Base-by-base conservation (phyloP, 2,113 vertebrate genomes). In the Prunella himalayana region DNA sequence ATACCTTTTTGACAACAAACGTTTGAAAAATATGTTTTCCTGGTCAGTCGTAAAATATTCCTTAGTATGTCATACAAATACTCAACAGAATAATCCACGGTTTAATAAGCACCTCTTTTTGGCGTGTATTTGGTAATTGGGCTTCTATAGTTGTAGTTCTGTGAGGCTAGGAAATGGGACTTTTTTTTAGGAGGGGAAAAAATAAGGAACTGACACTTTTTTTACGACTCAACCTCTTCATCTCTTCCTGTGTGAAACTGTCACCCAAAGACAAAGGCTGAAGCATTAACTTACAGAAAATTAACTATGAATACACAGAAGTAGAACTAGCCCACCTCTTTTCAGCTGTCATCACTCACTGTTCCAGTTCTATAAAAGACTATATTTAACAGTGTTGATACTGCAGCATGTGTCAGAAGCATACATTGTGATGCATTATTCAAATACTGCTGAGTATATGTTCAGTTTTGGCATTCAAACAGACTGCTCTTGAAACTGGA, bases 341-440 rank as follows among this genome's bases (percentile, higher is more conserved):
- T 96, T 96, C 95, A 93, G 92, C 93, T 97, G 95, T 96, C 95
- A 96, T 95, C 92, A 60, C 93, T 96, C 77, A 39, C 90, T 95
- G 93, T 92, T 96, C 95, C 69, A 90, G 88, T 96, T 97, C 93
- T 90, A 61, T 95, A 88, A 93, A 93, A 92, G 93, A 94, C 93
- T 94, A 94, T 93, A 96, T 97, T 97, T 97, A 96, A 97, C 94
- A 71, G 86, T 95, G 94, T 94, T 97, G 95, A 94, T 96, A 86
- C 95, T 97, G 95, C 93, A 96, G 93, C 82, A 78, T 96, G 95
- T 97, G 93, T 97, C 95, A 96, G 92, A 96, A 94, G 92, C 92
- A 92, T 95, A 92, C 73, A 95, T 93, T 96, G 90, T 96, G 90
- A 97, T 96, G 94, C 93, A 97, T 96, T 96, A 96, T 97, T 97